Percentiles rank a stretch among this genome's conserved stretches.
Conservation (phyloP, 2,888 invertebrate genomes). For the Crocallis elinguaria region DNA sequence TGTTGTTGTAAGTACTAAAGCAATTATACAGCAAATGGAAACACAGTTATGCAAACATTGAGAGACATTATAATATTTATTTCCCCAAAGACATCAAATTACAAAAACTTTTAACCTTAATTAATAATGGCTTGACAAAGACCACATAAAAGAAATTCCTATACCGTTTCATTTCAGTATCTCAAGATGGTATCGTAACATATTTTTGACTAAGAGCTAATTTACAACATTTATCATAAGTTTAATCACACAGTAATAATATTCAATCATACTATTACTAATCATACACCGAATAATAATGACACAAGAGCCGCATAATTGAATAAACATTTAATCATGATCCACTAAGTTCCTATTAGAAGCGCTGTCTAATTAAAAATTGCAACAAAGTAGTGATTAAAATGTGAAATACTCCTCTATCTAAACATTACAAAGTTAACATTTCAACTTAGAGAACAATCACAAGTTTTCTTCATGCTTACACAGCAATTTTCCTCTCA, state of each 20-base stretch:
- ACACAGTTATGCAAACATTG: neutral
- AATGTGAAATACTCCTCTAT: neutral
- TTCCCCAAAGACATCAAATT: conserved; percentile 35
- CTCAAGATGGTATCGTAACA: neutral
- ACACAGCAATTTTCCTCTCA: conserved; percentile 2
- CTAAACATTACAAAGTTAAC: neutral
- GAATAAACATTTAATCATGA: neutral
- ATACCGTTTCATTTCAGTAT: neutral
- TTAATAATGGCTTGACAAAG: conserved; percentile 12
- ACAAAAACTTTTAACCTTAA: conserved; percentile 29
- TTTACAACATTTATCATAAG: neutral
- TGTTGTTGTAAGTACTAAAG: no score
- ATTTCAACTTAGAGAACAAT: neutral
- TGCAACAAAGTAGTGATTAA: neutral
- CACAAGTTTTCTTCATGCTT: neutral
- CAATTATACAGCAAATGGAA: no score
- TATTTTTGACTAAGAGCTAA: neutral
- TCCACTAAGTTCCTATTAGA: neutral
- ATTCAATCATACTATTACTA: neutral
- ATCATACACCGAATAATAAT: neutral
- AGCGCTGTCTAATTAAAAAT: neutral
- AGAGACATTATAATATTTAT: conserved; percentile 31
- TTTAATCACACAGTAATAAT: neutral
- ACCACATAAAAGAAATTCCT: conserved; percentile 20
- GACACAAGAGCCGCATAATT: neutral